Percentiles rank a stretch among this genome's conserved stretches.
These are phyloP conservation scores for Brachyptera putata DNA, from an alignment of 2,888 invertebrate species.

Conservation along the genomic window DNA sequence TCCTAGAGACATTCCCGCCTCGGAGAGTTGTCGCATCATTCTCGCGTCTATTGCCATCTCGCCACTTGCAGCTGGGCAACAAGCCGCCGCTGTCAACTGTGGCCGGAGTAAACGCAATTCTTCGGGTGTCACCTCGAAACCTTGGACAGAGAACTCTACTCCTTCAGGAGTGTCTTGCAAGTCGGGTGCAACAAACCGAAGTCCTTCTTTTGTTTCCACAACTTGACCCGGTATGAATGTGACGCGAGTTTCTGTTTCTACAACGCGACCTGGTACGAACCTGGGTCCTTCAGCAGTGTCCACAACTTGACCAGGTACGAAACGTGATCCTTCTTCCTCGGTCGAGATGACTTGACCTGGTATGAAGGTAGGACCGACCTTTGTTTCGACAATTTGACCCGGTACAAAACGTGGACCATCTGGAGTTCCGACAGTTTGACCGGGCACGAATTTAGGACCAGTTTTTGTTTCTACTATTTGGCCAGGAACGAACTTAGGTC, in stretches of 20 bases:
- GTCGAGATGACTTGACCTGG: slow-evolving; percentile 71
- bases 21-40: slow-evolving; percentile 61
- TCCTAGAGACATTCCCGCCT: slow-evolving; percentile 65
- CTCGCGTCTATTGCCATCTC: slow-evolving; percentile 61
- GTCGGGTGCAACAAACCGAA: slow-evolving; percentile 65
- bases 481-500: slow-evolving; percentile 71
- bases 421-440: slow-evolving; percentile 66
- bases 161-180: slow-evolving; percentile 62
- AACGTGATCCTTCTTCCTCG: slow-evolving; percentile 56
- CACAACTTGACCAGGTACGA: slow-evolving; percentile 66
- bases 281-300: slow-evolving; percentile 65
- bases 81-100: slow-evolving; percentile 40
- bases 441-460: slow-evolving; percentile 63
- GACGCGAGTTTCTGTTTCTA: slow-evolving; percentile 46
- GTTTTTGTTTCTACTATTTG: slow-evolving; percentile 67
- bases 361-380: slow-evolving; percentile 70
- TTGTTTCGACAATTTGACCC: slow-evolving; percentile 70
- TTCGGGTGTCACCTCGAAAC: slow-evolving; percentile 55
- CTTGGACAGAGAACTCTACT: slow-evolving; percentile 66
- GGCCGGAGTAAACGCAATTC: slow-evolving; percentile 46
- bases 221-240: slow-evolving; percentile 51
- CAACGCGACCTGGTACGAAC: slow-evolving; percentile 53
- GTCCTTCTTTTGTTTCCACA: slow-evolving; percentile 50
- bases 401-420: slow-evolving; percentile 73
- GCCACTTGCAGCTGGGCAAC: slow-evolving; percentile 46